Evolutionary conservation across 2,888 invertebrate genomes (phyloP), one percentile per base, ranked within the genome.

Genomic region (Brachynemurus nebulosus): DNA sequence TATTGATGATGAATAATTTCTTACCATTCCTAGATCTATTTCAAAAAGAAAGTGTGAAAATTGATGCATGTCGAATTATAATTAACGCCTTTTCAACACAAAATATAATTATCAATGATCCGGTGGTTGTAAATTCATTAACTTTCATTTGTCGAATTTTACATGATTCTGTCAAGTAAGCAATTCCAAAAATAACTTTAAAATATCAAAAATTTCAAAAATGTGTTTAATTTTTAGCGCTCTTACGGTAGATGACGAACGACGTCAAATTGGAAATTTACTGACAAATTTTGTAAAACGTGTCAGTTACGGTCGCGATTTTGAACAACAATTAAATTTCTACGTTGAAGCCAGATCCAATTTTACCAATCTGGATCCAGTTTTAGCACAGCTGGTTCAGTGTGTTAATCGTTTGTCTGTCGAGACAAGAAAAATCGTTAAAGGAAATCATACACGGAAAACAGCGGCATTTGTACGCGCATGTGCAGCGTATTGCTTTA

Each of bases 401-500:
- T 80, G 80, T 57, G 91, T 91, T 33, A 91, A 90, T 66, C 71
- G 75, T 47, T 65, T 93, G 48, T 74, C 86, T 4, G 78, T 84
- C 52, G 73, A 74, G 57, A 80, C 74, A 11, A 67, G 72, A 30
- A 72, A 68, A 56, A 74, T 82, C 45, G 78, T 85, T 3, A 76
- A 77, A 51, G 82, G 83, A 3, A 74, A 78, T 56, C 86, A 86
- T 56, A 80, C 82, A 1, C 71, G 78, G 48, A 84, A 85, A 63
- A 88, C 88, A 2, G 78, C 80, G 11, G 81, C 88, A 54, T 86
- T 93, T 69, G 85, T 88, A 21, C 79, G 89, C 57, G 95, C 96
- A 2, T 96, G 96, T 68, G 83, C 89, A 36, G 96, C 97, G 0
- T 97, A 89, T 67, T 84, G 86, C 63, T 96, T 84, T 65, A 93